Evolutionary conservation across 1,140 invertebrate species (phyloP), one percentile per base, ranked within the genome.

Genomic region (Trachymyrmex septentrionalis): DNA sequence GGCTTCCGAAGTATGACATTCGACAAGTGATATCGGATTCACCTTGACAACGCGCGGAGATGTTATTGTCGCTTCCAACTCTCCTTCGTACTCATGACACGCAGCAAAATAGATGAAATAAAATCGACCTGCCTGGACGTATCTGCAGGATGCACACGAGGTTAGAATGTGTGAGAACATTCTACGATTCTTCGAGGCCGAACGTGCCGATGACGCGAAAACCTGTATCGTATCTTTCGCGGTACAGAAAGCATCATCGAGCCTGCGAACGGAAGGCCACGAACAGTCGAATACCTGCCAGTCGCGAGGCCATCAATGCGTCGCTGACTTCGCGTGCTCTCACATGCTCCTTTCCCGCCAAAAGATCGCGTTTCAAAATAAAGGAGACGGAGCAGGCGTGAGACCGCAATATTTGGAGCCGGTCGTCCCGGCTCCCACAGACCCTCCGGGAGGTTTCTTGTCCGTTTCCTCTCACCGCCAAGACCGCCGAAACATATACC

Each of bases 281-380:
- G 34, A 34, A 34, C 30, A 34, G 30, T 34, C 30, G 30, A 38
- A 38, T 38, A 38, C 34, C 34, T 38, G 34, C 0, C n/a, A 3
- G 21, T 24, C 61, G 61, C 61, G 61, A 4, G 61, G 50, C 50
- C 24, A 9, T 30, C 27, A 9, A 21, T 30, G 61, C 30, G 34
- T 38, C 30, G 34, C 64, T 6, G 53, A n/a, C 50, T 34, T 10
- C 34, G 34, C 34, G 50, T n/a, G 30, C 71, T 57, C 53, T 55
- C 53, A 3, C 16, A 73, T 16, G 19, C 69, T 57, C 7, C 27
- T 3, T 73, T 73, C 71, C 71, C 71, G 71, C 71, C 71, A 57
- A 73, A 73, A 73, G 19, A 6, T 16, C 27, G 10, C 1, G 27
- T 57, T 73, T 57, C 2, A 34, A 55, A 73, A 34, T 38, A 57